These are phyloP conservation scores for Meta bourneti DNA, from an alignment of 2,888 invertebrate genomes.

Conservation along the genomic window DNA sequence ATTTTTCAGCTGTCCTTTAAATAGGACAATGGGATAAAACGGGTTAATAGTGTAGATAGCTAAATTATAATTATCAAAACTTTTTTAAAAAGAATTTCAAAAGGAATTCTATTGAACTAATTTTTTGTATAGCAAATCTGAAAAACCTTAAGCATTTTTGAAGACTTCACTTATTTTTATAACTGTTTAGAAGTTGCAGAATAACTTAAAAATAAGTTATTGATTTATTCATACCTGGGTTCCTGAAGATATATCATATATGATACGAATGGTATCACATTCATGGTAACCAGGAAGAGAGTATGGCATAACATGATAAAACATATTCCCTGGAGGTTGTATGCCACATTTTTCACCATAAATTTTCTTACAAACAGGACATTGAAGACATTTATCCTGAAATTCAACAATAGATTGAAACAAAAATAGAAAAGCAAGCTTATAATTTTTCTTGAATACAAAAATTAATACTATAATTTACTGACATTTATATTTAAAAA, in stretches of 20 bases:
- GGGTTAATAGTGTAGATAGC: too few species aligned
- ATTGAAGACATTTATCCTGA: constrained; percentile 89
- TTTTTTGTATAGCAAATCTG: background rate
- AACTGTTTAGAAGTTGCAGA: too few species aligned
- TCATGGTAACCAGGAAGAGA: constrained; percentile 86
- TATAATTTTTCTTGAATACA: too few species aligned
- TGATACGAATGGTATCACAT: constrained; percentile 89
- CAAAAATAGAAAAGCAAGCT: too few species aligned
- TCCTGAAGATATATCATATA: constrained; percentile 92
- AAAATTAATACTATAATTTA: too few species aligned
- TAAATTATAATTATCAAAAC: too few species aligned
- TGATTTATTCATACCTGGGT: constrained; percentile 84
- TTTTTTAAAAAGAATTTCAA: background rate
- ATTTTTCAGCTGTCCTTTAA: too few species aligned
- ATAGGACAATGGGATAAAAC: too few species aligned
- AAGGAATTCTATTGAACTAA: background rate
- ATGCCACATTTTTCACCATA: constrained; percentile 90
- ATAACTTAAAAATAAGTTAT: too few species aligned
- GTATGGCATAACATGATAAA: constrained; percentile 79
- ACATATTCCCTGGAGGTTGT: constrained; percentile 85
- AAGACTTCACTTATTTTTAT: too few species aligned
- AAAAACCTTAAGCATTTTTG: too few species aligned
- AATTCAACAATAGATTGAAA: constrained; percentile 46
- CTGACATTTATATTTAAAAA: too few species aligned
- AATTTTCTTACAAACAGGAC: constrained; percentile 91